A percentile compares a stretch with the other conserved stretches of the same genome.
Conservation (phyloP, 2,797 vertebrate genomes). For the Melanogrammus aeglefinus region DNA sequence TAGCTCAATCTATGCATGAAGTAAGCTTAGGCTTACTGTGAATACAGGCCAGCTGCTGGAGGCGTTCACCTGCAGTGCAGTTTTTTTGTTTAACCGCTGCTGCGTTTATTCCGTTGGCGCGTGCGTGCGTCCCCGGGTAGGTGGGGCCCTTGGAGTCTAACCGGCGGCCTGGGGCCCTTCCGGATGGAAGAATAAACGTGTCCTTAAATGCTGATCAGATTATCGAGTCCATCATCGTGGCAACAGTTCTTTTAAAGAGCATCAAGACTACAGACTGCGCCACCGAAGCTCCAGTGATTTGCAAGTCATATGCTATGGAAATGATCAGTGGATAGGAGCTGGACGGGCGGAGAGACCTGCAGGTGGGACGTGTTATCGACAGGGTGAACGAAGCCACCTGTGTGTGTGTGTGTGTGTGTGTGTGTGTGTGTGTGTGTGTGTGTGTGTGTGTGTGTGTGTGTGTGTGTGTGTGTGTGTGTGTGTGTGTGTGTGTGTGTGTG, state of each 20-base stretch:
- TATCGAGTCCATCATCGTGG: neutral
- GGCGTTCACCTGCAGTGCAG: neutral
- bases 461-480: neutral
- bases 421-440: constrained; percentile 1
- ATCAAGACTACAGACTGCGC: neutral
- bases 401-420: constrained; percentile 3
- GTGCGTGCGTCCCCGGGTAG: neutral
- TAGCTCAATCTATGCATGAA: neutral
- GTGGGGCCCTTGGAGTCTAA: no score
- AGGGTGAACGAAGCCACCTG: neutral
- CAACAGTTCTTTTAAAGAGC: neutral
- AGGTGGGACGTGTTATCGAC: neutral
- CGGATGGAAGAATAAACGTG: neutral
- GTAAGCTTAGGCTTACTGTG: neutral
- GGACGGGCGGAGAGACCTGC: constrained; percentile 58
- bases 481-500: neutral
- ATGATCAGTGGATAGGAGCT: constrained; percentile 52
- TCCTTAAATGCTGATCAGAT: neutral
- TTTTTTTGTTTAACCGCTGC: neutral
- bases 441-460: neutral
- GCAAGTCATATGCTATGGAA: constrained; percentile 71
- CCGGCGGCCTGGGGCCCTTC: no score
- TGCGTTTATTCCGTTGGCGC: neutral
- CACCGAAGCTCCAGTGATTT: constrained; percentile 44
- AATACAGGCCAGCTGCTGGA: neutral